These are phyloP conservation scores for Muscicapa adusta DNA, from an alignment of 2,113 vertebrate species.

Conservation along the genomic window DNA sequence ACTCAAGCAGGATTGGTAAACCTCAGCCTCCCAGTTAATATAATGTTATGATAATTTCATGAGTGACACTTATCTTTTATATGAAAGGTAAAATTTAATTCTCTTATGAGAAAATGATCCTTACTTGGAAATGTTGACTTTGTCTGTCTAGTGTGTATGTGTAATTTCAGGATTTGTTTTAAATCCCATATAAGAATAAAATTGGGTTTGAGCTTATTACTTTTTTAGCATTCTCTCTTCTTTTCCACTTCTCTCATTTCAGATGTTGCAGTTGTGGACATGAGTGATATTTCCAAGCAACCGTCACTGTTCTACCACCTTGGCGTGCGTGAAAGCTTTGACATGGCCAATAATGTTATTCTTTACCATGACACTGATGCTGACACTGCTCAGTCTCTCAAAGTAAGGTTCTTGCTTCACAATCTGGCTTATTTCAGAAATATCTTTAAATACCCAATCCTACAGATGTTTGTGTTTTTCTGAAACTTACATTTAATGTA, in stretches of 20 bases:
- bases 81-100: neutral
- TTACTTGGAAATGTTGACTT: neutral
- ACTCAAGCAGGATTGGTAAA: neutral
- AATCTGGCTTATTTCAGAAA: neutral
- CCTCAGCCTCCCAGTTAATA: neutral
- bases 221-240: neutral
- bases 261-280: slow-evolving; percentile 96
- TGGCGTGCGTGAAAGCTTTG: slow-evolving; percentile 92
- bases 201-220: fast-evolving
- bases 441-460: neutral
- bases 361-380: slow-evolving; percentile 89
- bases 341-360: slow-evolving; percentile 95
- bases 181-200: neutral
- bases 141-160: neutral
- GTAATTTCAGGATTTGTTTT: neutral
- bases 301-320: slow-evolving; percentile 94
- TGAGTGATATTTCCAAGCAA: slow-evolving; percentile 90
- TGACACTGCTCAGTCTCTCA: slow-evolving; percentile 87
- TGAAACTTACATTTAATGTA: neutral
- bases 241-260: slow-evolving; percentile 13
- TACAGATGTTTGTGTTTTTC: neutral
- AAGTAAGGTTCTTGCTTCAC: slow-evolving; percentile 75
- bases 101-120: neutral
- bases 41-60: neutral
- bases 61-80: neutral